Base-by-base conservation (phyloP, 2,888 invertebrate genomes). In the Cataglyphis rosenhaueri region DNA sequence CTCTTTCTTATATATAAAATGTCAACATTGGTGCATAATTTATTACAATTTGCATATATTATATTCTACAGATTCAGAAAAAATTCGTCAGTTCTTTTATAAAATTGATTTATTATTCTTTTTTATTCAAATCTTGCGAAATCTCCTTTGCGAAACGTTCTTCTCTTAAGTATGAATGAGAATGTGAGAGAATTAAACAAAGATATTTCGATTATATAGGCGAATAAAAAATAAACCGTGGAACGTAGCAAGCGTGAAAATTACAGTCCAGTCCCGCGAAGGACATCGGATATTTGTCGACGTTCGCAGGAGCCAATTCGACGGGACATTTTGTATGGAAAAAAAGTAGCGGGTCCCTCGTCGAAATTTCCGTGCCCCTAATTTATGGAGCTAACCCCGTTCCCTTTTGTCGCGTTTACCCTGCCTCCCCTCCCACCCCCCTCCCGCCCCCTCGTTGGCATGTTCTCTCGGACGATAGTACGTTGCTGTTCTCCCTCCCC, bases 351-450 rank as follows among this genome's bases (percentile, higher is more conserved):
- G 25, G 70, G 57, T 29, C 68, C 70, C 74, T 71, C 68, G 83
- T 82, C 75, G 83, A 84, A 89, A 85, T 82, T 85, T 76, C 75
- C 82, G 83, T 86, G 65, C 64, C 88, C 89, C 88, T 87, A 90
- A 90, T 90, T 89, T 90, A 89, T 90, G 86, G 76, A 82, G 75
- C 81, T 57, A 82, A 85, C 79, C 74, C 82, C 66, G 79, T 76
- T 81, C 74, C 85, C 85, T 81, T 84, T 88, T 84, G 81, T 85
- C 75, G 61, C 75, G 62, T 29, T 29, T 44, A 64, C 71, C 82
- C 8, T n/a, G n/a, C n/a, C 18, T n/a, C 18, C 18, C 48, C 74
- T 44, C 81, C 32, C 59, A 1, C 32, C 32, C 32, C 1, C 32
- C 32, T 1, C 38, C 38, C 38, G 3, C 12, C 52, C 12, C 52